A percentile compares a stretch with the other conserved stretches of the same genome.
Evolutionary conservation across 2,113 vertebrate genomes (phyloP).

Genomic region (Alouatta palliata): DNA sequence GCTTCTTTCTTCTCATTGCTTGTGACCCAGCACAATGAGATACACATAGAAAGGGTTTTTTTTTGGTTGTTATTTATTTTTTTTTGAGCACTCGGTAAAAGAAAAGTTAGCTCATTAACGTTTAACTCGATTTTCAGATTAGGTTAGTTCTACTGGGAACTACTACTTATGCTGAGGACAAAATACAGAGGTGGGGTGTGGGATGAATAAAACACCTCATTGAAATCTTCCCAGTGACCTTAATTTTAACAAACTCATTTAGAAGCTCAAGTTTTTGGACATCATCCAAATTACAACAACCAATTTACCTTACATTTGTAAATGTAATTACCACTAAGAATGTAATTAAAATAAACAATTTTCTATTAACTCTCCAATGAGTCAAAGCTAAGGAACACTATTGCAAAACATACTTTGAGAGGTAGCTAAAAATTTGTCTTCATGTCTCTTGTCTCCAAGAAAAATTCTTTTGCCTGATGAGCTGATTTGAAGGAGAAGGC

Average conservation of each 20-base stretch:
- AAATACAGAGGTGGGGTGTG: neutral
- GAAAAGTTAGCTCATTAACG: neutral
- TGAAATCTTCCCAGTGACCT: neutral
- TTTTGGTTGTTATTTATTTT: neutral
- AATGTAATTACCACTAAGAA: slow-evolving; percentile 8
- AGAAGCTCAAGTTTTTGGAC: neutral
- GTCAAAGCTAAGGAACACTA: neutral
- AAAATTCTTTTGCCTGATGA: neutral
- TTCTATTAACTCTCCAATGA: neutral
- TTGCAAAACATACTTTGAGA: neutral
- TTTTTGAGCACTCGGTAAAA: neutral
- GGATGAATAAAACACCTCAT: neutral
- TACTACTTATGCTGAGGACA: neutral
- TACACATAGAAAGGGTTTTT: accelerated
- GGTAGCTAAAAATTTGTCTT: neutral
- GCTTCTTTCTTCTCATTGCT: neutral
- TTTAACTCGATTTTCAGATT: neutral
- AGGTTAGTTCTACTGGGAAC: neutral
- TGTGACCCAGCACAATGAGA: neutral
- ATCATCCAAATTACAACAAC: neutral
- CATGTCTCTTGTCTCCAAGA: neutral
- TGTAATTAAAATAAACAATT: slow-evolving; percentile 6
- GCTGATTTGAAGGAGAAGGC: neutral
- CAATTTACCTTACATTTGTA: neutral
- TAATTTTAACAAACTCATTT: neutral